phyloP scores from a whole-genome alignment of 1,140 invertebrate genomes.

The Drosophila seguyi region DNA sequence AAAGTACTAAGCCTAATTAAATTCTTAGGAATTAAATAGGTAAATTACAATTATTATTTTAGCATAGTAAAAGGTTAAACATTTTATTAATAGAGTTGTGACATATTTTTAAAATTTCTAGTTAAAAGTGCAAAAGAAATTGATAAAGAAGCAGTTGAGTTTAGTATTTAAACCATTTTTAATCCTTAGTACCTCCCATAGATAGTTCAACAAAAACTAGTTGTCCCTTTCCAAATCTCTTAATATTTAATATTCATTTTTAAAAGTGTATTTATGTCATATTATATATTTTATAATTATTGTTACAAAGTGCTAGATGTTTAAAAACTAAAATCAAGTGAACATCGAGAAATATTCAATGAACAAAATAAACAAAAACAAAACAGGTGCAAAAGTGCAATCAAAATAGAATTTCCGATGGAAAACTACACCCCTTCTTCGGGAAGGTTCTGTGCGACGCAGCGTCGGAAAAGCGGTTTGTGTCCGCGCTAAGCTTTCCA shows the following conservation, averaged over 20 bases:
- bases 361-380: background rate
- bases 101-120: background rate
- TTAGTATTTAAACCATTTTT: background rate
- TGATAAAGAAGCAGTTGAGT: background rate
- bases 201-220: background rate
- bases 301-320: background rate
- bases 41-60: no score
- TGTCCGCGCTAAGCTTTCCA: conserved; percentile 63
- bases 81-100: no score
- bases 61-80: no score
- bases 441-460: conserved; percentile 6
- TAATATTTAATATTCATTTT: background rate
- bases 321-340: background rate
- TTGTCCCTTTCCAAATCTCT: no score
- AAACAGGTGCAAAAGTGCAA: conserved; percentile 32
- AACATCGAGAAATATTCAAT: background rate
- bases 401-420: background rate
- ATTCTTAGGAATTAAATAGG: no score
- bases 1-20: no score
- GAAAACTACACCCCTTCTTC: conserved; percentile 14
- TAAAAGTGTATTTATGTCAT: background rate
- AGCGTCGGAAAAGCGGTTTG: conserved; percentile 38
- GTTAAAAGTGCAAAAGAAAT: background rate
- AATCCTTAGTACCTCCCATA: no score
- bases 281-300: background rate